Conservation (phyloP, 2,113 vertebrate genomes). For the Macaca mulatta region DNA sequence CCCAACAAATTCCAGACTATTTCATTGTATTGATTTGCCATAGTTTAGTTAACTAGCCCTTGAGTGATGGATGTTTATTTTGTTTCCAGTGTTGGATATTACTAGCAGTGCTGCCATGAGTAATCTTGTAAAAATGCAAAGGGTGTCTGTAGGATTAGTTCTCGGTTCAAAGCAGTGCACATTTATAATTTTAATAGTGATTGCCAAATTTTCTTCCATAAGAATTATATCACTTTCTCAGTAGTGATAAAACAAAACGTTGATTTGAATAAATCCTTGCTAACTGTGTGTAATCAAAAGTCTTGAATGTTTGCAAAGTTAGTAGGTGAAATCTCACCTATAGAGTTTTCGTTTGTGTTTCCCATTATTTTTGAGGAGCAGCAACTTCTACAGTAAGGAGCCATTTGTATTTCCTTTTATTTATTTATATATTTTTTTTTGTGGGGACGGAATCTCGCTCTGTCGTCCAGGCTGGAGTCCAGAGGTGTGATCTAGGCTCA, state of each 20-base stretch:
- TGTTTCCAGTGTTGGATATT: background rate
- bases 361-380: background rate
- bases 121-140: background rate
- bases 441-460: background rate
- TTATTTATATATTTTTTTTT: background rate
- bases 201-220: background rate
- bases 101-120: background rate
- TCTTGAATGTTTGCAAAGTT: constrained; percentile 29
- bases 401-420: background rate
- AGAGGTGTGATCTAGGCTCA: background rate
- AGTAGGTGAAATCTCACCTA: background rate
- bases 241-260: background rate
- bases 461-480: background rate
- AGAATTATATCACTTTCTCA: background rate
- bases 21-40: background rate
- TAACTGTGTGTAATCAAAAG: background rate
- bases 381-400: background rate
- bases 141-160: background rate
- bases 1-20: background rate
- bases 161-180: background rate
- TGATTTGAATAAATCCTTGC: background rate
- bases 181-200: background rate
- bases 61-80: background rate
- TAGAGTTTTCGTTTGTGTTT: background rate
- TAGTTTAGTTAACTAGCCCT: background rate